phyloP scores from a whole-genome alignment of 2,797 vertebrate species.

The Hoplostethus atlanticus region DNA sequence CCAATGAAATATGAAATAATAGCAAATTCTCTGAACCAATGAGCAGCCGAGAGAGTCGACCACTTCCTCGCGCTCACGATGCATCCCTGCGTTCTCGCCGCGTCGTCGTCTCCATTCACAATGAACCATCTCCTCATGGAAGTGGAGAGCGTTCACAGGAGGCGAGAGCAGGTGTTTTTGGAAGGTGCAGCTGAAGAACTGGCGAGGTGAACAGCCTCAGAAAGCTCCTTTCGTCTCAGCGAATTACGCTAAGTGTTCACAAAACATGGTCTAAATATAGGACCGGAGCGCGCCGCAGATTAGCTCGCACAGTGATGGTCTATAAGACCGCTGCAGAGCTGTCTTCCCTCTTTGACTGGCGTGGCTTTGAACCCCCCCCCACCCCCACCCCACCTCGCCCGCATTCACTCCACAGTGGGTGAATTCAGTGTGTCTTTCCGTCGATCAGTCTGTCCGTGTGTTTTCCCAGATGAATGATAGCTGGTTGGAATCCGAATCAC shows the following conservation, averaged over 20 bases:
- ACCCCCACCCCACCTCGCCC: too few relatives aligned
- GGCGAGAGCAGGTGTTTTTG: constrained; percentile 65
- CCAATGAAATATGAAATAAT: constrained; percentile 26
- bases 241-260: constrained; percentile 81
- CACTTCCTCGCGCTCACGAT: constrained; percentile 21
- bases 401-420: constrained; percentile 63
- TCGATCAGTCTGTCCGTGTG: constrained; percentile 49
- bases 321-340: constrained; percentile 69
- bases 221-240: constrained; percentile 76
- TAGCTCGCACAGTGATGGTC: constrained; percentile 74
- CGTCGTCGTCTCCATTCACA: constrained; percentile 47
- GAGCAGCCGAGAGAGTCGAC: constrained; percentile 32
- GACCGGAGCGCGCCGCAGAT: constrained; percentile 71
- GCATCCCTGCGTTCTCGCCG: background rate
- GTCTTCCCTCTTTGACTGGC: constrained; percentile 73
- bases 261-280: constrained; percentile 84
- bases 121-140: constrained; percentile 43
- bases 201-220: constrained; percentile 73
- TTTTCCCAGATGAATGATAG: constrained; percentile 32
- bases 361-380: constrained; percentile 69
- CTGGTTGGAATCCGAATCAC: constrained; percentile 6
- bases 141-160: constrained; percentile 26
- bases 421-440: constrained; percentile 51
- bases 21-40: constrained; percentile 1
- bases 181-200: constrained; percentile 53